Evolutionary conservation across 2,797 vertebrate species (phyloP).

Genomic region (Chloroceryle inda): DNA sequence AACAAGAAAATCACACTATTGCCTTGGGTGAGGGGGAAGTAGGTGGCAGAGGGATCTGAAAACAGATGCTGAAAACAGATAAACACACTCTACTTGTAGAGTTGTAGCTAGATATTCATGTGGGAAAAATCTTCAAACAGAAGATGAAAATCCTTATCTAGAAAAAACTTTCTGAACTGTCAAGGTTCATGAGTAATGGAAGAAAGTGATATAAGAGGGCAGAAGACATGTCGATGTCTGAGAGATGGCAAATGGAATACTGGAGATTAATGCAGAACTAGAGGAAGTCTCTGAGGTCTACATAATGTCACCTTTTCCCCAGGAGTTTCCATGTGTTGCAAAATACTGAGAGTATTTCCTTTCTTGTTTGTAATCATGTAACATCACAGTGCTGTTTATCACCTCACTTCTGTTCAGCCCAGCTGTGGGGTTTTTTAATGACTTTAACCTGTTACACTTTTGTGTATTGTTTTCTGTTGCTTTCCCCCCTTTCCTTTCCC

Average conservation of each 20-base stretch:
- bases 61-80: neutral
- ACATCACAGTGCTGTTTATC: neutral
- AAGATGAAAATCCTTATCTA: neutral
- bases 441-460: neutral
- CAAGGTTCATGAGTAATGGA: neutral
- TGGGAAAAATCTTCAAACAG: neutral
- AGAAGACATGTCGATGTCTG: neutral
- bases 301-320: neutral
- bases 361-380: neutral
- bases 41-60: neutral
- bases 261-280: neutral
- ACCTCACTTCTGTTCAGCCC: neutral
- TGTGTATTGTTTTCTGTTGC: neutral
- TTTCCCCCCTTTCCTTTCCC: neutral
- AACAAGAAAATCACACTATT: neutral
- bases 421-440: neutral
- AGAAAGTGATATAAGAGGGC: neutral
- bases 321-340: neutral
- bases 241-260: neutral
- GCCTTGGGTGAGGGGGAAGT: neutral
- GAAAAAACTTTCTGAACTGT: neutral
- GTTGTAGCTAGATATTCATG: neutral
- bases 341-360: neutral
- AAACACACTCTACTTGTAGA: neutral
- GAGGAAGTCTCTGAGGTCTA: neutral